phyloP scores from a whole-genome alignment of 2,888 invertebrate species.

The Heliconius aoede region DNA sequence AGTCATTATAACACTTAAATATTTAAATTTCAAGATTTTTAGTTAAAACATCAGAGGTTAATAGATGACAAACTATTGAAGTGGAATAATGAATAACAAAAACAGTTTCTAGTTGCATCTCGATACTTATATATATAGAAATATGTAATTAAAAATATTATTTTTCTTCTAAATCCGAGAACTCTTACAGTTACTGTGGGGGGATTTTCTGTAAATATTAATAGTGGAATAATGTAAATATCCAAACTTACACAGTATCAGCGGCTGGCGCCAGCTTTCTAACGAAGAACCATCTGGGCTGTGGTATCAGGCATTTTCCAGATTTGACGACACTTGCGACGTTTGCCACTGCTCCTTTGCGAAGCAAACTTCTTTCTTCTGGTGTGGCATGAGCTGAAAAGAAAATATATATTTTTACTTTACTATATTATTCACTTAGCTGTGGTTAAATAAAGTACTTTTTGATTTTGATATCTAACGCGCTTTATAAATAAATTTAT shows the following conservation, averaged over 20 bases:
- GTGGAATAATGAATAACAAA: too few relatives aligned
- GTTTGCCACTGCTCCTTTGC: conserved; percentile 60
- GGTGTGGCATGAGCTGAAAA: conserved; percentile 60
- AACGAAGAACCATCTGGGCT: conserved; percentile 89
- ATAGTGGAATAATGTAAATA: not conserved
- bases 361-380: conserved; percentile 51
- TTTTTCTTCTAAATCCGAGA: not conserved
- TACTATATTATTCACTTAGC: not conserved
- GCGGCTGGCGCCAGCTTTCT: conserved; percentile 88
- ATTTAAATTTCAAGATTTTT: not conserved
- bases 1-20: not conserved
- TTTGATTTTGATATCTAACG: not conserved
- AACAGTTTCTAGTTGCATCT: not conserved
- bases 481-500: not conserved
- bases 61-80: not conserved
- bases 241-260: conserved; percentile 82
- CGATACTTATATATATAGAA: not conserved
- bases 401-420: not conserved
- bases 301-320: conserved; percentile 87
- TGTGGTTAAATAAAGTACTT: not conserved
- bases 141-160: not conserved
- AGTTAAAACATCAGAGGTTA: not conserved
- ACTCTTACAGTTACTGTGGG: not conserved
- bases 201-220: too few relatives aligned
- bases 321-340: conserved; percentile 65